phyloP scores from a whole-genome alignment of 2,113 vertebrate genomes.

The Sus scrofa region T2T-Sscrofa CM000820.6:73813001-73813500 shows the following conservation, averaged over 20 bases:
- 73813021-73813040: slow-evolving; percentile 11
- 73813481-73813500: background rate
- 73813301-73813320: background rate
- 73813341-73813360: background rate
- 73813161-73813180: slow-evolving; percentile 46
- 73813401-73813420: background rate
- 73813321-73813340: background rate
- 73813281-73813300: background rate
- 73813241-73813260: background rate
- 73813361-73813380: background rate
- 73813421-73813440: background rate
- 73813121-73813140: background rate
- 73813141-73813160: slow-evolving; percentile 29
- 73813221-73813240: slow-evolving; percentile 43
- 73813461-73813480: background rate
- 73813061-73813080: slow-evolving; percentile 61
- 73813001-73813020: slow-evolving; percentile 43
- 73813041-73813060: background rate
- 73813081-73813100: slow-evolving; percentile 6
- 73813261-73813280: background rate
- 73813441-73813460: background rate
- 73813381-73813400: background rate
- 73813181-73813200: slow-evolving; percentile 39
- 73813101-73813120: slow-evolving; percentile 32
- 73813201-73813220: background rate